A percentile compares a stretch with the other conserved stretches of the same genome.
These are phyloP conservation scores for Muntiacus reevesi DNA, from an alignment of 2,113 vertebrate species.

Conservation along the genomic window DNA sequence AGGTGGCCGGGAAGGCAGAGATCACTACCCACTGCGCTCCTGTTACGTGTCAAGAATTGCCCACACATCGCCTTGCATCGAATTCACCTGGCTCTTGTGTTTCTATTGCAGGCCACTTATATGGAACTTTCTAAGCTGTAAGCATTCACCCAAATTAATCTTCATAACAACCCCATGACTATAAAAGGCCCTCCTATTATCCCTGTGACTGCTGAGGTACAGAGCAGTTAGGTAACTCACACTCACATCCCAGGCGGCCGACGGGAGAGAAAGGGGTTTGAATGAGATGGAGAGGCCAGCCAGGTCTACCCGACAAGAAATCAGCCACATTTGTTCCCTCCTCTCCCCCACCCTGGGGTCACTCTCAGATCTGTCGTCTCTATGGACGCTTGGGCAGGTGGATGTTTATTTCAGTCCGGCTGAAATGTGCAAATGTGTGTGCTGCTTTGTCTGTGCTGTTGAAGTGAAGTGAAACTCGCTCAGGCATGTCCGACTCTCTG, in stretches of 20 bases:
- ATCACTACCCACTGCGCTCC: rapidly evolving
- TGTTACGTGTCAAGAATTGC: rapidly evolving
- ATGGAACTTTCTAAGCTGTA: neutral
- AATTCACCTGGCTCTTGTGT: neutral
- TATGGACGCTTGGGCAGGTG: rapidly evolving
- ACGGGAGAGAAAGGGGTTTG: neutral
- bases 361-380: neutral
- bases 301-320: rapidly evolving
- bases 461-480: neutral
- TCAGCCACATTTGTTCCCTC: rapidly evolving
- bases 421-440: rapidly evolving
- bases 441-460: neutral
- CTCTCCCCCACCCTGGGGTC: rapidly evolving
- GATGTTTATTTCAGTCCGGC: rapidly evolving
- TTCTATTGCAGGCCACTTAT: rapidly evolving
- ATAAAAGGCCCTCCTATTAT: neutral
- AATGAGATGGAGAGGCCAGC: rapidly evolving
- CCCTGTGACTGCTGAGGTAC: neutral
- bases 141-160: neutral
- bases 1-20: rapidly evolving
- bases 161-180: neutral
- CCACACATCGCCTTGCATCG: rapidly evolving
- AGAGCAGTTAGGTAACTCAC: neutral
- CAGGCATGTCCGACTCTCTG: rapidly evolving
- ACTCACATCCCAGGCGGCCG: rapidly evolving